phyloP scores from a whole-genome alignment of 2,888 invertebrate species.

The Opisthograptis luteolata region DNA sequence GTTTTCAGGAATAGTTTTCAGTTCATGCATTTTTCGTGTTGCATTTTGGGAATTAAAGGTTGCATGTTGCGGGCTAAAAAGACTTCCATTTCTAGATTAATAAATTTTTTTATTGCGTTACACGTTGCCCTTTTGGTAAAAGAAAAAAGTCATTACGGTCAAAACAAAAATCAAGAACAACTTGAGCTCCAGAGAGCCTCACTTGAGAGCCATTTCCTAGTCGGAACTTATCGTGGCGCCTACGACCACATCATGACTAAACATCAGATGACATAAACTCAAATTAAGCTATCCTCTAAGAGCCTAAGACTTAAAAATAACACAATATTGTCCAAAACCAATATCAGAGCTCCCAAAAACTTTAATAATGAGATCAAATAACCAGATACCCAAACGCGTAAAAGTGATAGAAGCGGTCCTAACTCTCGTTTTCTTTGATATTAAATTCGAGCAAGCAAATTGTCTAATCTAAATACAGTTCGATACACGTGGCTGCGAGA shows the following conservation, averaged over 20 bases:
- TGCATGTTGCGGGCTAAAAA: background rate
- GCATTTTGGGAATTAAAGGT: slow-evolving; percentile 5
- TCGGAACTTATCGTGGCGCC: too few species aligned
- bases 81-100: background rate
- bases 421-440: slow-evolving; percentile 23
- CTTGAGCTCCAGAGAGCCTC: too few species aligned
- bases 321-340: too few species aligned
- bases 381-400: slow-evolving; percentile 17
- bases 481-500: slow-evolving; percentile 38
- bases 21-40: slow-evolving; percentile 23
- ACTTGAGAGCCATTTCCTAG: too few species aligned
- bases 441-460: slow-evolving; percentile 33
- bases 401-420: slow-evolving; percentile 18
- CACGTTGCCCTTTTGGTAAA: too few species aligned
- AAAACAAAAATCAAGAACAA: too few species aligned
- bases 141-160: too few species aligned
- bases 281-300: too few species aligned
- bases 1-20: slow-evolving; percentile 24
- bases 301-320: too few species aligned
- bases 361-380: slow-evolving; percentile 25
- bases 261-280: too few species aligned
- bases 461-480: slow-evolving; percentile 42
- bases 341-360: slow-evolving; percentile 1
- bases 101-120: too few species aligned
- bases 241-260: too few species aligned